Evolutionary conservation across 37 sponge, comb jelly and placozoan species (phyloP).

Genomic region (Hormiphora californensis): DNA sequence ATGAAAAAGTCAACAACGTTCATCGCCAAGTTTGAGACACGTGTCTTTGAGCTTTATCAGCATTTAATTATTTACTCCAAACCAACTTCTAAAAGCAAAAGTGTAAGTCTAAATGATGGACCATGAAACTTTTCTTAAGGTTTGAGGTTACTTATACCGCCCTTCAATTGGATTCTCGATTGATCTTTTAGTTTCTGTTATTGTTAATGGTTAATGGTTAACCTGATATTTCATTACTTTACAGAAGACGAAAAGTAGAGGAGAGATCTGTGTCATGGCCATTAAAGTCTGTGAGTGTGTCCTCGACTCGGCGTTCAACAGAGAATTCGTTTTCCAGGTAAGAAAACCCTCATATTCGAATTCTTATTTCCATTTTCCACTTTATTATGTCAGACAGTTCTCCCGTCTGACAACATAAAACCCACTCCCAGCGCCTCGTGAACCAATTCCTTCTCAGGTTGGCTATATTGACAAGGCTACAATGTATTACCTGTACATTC

Average conservation of each 20-base stretch:
- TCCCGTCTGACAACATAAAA: no score
- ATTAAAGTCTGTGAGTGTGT: conserved; percentile 15
- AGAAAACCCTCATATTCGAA: neutral
- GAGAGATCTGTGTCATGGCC: neutral
- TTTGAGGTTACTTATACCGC: no score
- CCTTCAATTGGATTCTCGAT: no score
- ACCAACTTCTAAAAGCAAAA: no score
- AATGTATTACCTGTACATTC: conserved; percentile 8
- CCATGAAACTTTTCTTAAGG: no score
- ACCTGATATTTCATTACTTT: no score
- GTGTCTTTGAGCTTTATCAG: neutral
- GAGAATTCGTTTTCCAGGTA: conserved; percentile 2
- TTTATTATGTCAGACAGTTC: neutral
- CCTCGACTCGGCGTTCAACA: neutral
- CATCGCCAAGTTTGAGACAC: conserved; percentile 4
- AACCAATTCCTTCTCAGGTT: no score
- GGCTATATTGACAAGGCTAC: conserved; percentile 5
- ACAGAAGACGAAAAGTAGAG: no score
- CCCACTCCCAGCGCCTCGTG: no score
- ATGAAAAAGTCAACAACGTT: neutral
- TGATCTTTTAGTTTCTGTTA: no score
- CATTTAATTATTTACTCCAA: neutral
- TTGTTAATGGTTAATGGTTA: no score
- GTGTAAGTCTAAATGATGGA: no score
- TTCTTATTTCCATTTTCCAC: neutral